phyloP scores from a whole-genome alignment of 2,888 invertebrate species.

The Nomada fucata region DNA sequence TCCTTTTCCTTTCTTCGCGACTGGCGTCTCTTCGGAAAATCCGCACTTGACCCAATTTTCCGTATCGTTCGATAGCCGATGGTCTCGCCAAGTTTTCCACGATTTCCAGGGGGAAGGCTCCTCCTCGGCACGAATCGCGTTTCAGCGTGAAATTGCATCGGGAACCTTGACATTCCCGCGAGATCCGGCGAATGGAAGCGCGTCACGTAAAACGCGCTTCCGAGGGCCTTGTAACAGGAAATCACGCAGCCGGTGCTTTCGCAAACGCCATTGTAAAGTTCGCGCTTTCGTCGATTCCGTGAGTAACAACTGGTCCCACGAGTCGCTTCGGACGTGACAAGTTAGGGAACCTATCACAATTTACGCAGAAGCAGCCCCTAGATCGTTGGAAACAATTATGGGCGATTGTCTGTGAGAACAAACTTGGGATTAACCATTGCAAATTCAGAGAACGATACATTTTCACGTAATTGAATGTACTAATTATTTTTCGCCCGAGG shows the following conservation, averaged over 20 bases:
- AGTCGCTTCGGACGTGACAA: constrained; percentile 16
- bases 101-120: constrained; percentile 41
- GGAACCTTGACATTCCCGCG: constrained; percentile 72
- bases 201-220: constrained; percentile 55
- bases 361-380: too few species aligned
- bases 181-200: constrained; percentile 63
- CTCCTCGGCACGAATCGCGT: constrained; percentile 53
- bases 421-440: background rate
- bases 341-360: background rate
- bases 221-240: constrained; percentile 38
- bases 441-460: too few species aligned
- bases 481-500: background rate
- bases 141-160: constrained; percentile 66
- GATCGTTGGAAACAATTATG: background rate
- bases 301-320: background rate
- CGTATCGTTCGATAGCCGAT: constrained; percentile 8
- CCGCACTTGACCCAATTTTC: constrained; percentile 51
- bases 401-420: background rate
- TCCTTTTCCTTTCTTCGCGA: background rate
- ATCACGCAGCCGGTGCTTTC: constrained; percentile 21
- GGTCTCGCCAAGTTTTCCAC: constrained; percentile 36
- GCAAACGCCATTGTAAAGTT: background rate
- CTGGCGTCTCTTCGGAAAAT: constrained; percentile 31
- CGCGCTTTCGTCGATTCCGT: background rate
- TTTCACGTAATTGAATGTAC: too few species aligned